A percentile compares a stretch with the other conserved stretches of the same genome.
Conservation (phyloP, 2,113 vertebrate genomes). For the Neogobius melanostomus region DNA sequence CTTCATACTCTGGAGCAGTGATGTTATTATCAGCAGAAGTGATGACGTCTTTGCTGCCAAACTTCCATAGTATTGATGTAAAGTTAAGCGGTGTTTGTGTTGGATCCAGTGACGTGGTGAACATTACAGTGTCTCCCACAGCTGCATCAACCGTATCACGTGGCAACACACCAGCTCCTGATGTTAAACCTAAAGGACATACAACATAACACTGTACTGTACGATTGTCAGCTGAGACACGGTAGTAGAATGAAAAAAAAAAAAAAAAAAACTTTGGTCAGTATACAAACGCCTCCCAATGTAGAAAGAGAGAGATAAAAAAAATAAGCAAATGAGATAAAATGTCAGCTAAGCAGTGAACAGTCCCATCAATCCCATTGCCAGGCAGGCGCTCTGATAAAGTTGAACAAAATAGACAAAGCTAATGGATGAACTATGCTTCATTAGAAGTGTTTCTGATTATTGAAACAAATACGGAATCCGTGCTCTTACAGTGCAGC, state of each 20-base stretch:
- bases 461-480: neutral
- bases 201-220: neutral
- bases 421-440: no score
- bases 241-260: no score
- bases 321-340: no score
- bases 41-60: neutral
- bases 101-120: slow-evolving; percentile 24
- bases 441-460: no score
- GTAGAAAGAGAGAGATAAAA: no score
- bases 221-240: no score
- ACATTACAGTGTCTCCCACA: slow-evolving; percentile 31
- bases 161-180: slow-evolving; percentile 35
- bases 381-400: no score
- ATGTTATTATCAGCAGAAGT: accelerated
- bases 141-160: slow-evolving; percentile 12
- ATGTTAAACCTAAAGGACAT: slow-evolving; percentile 36
- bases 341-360: no score
- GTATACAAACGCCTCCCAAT: neutral
- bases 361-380: no score
- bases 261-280: no score
- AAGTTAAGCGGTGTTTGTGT: neutral
- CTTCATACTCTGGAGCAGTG: neutral
- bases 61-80: accelerated
- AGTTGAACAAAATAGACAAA: no score
- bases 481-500: neutral